Evolutionary conservation across 2,888 invertebrate species (phyloP), one percentile per base, ranked within the genome.

Genomic region (Ashinkailepas kermadecensis): DNA sequence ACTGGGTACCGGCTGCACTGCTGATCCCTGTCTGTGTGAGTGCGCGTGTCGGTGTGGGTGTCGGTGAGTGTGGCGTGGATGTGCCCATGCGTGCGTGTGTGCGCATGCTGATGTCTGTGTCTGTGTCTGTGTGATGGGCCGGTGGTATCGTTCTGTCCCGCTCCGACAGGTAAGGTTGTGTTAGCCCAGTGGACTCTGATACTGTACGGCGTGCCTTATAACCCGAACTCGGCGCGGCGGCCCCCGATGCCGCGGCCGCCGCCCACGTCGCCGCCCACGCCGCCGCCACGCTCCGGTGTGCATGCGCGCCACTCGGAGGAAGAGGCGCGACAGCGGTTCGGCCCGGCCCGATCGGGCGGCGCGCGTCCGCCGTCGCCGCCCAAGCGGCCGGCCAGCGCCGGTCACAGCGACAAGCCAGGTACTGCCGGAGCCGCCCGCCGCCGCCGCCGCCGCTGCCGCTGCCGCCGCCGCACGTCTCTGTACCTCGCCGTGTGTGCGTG

Each of bases 151-250:
- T 23, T 15, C 74, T 74, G 15, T 9, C 74, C 1, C 56, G 15
- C 54, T 56, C 56, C 74, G 21, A 54, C 74, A 74, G 74, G 74
- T 21, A 21, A 74, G 56, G 56, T 74, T 54, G 74, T 74, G 74
- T 56, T 74, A 74, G 74, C 74, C 21, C 74, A 39, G 13, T 74
- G 74, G 74, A 74, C 74, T 8, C 74, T 74, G 74, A 23, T 74
- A 11, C 15, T 10, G 2, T 21, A 21, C 56, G 74, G 74, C 15
- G 74, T 74, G 74, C 74, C 74, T 11, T 74, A 74, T 74, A 74
- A 74, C 21, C 74, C 74, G 54, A 74, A 74, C 74, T 10, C 74
- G 56, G 74, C 21, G 21, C 18, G 70, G 39, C 56, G 15, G 13
- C 15, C 70, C 39, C 39, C 39, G 39, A 39, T 1, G 59, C 59